phyloP scores from a whole-genome alignment of 2,797 vertebrate species.

The Neosalanx taihuensis region DNA sequence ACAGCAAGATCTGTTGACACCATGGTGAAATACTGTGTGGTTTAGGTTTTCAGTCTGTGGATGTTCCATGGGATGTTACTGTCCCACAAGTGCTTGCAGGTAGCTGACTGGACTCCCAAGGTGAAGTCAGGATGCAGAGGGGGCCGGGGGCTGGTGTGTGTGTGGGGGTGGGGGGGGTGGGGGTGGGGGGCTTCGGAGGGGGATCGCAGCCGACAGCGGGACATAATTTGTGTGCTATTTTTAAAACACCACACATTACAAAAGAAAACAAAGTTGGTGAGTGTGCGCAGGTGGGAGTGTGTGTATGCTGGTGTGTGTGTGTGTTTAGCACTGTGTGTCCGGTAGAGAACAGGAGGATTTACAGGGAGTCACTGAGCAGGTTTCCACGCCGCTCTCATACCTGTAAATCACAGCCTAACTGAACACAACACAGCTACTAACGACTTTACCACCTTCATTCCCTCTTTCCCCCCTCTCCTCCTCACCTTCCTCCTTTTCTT shows the following conservation, averaged over 20 bases:
- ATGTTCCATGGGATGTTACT: conserved; percentile 7
- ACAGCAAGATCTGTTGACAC: neutral
- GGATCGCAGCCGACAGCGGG: conserved; percentile 11
- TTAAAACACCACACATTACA: conserved; percentile 51
- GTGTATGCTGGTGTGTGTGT: conserved; percentile 15
- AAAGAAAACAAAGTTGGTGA: conserved; percentile 30
- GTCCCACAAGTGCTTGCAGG: conserved; percentile 21
- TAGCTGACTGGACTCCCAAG: conserved; percentile 22
- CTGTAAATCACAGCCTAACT: conserved; percentile 63
- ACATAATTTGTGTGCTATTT: conserved; percentile 53
- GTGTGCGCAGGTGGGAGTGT: conserved; percentile 16
- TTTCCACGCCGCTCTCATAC: conserved; percentile 55
- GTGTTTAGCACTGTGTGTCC: conserved; percentile 40
- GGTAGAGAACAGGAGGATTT: conserved; percentile 57
- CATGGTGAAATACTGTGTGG: neutral
- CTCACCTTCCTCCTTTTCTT: neutral
- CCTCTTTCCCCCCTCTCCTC: conserved; percentile 10
- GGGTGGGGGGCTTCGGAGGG: neutral
- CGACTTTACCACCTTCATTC: conserved; percentile 58
- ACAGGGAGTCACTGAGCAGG: conserved; percentile 61
- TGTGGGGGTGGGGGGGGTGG: conserved; percentile 12
- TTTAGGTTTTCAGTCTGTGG: neutral
- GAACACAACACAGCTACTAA: conserved; percentile 48
- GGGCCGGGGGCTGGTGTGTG: neutral
- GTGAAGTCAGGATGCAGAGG: conserved; percentile 28